Base-by-base conservation (phyloP, 1,140 invertebrate species). In the Notospermus geniculatus region DNA sequence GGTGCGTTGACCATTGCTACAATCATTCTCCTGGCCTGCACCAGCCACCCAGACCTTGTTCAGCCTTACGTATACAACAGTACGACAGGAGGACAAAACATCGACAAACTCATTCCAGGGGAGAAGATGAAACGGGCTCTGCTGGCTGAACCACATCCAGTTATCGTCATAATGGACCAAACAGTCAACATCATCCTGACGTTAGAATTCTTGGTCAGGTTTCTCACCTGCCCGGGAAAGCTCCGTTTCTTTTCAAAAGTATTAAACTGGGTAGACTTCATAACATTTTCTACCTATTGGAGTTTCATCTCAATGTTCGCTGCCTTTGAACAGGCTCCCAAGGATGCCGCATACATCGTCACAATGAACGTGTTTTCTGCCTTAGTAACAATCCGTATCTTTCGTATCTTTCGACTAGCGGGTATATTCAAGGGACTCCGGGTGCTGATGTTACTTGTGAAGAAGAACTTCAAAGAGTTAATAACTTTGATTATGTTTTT, bases 381-480 rank as follows among this genome's bases (percentile, higher is more conserved):
- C 32, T 36, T 36, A 15, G 32, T 36, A 15, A 36, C 32, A 15
- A 36, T 36, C 2, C 46, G 46, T 27, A 50, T 50, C n/a, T 50
- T 50, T n/a, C n/a, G 46, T 23, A 50, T 50, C 4, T 50, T 50
- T n/a, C 4, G 25, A 50, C n/a, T 50, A 19, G 46, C 25, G n/a
- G 25, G 25, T 23, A 19, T 23, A 50, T 50, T 23, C 46, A 19
- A 27, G 19, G 46, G 46, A 23, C n/a, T 50, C 4, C n/a, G 25
- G 25, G 46, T 50, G 46, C n/a, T 50, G 46, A 50, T 50, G 25
- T n/a, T 50, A 50, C n/a, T 27, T 50, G n/a, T 50, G 46, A 50
- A 50, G 46, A 50, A 50, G n/a, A 50, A 27, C 46, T 19, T 27
- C 46, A 27, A 27, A 19, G 46, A 50, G 46, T 27, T 50, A 9